Evolutionary conservation across 2,888 invertebrate genomes (phyloP).

Genomic region (Drosophila pseudotalamancana): DNA sequence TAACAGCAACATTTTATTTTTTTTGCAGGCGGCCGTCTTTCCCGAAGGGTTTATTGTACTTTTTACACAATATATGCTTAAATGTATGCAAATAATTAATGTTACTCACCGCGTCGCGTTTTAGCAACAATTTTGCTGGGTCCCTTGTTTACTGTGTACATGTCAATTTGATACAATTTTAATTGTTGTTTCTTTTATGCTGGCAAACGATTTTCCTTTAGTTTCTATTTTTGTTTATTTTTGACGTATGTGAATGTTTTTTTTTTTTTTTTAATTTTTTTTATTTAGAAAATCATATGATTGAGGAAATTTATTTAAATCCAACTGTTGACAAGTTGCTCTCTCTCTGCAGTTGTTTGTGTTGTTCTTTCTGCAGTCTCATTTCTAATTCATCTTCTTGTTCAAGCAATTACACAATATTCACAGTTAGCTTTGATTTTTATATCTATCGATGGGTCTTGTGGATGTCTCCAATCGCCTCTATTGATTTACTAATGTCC

Average conservation of each 20-base stretch:
- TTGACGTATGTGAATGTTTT: constrained; percentile 6
- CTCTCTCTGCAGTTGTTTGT: constrained; percentile 8
- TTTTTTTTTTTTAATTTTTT: constrained; percentile 19
- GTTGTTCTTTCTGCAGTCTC: constrained; percentile 14
- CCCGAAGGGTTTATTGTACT: constrained; percentile 46
- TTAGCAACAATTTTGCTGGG: constrained; percentile 95
- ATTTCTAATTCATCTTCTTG: constrained; percentile 46
- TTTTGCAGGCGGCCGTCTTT: constrained; percentile 41
- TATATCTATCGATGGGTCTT: constrained; percentile 9
- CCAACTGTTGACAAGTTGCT: constrained; percentile 39
- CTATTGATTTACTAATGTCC: constrained; percentile 12
- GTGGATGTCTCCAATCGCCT: constrained; percentile 16
- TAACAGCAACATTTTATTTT: constrained; percentile 76
- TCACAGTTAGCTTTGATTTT: constrained; percentile 42
- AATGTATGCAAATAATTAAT: constrained; percentile 10
- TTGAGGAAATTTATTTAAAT: constrained; percentile 32
- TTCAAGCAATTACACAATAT: constrained; percentile 63
- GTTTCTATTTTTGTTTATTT: constrained; percentile 18
- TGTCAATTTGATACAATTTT: constrained; percentile 82
- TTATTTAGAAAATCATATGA: constrained; percentile 54
- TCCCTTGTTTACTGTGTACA: constrained; percentile 95
- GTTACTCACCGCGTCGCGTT: constrained; percentile 89
- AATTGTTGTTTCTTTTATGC: constrained; percentile 12
- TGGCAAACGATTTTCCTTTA: constrained; percentile 9
- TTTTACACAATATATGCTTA: constrained; percentile 22